phyloP scores from a whole-genome alignment of 2,888 invertebrate species.

The Geophilus truncorum region DNA sequence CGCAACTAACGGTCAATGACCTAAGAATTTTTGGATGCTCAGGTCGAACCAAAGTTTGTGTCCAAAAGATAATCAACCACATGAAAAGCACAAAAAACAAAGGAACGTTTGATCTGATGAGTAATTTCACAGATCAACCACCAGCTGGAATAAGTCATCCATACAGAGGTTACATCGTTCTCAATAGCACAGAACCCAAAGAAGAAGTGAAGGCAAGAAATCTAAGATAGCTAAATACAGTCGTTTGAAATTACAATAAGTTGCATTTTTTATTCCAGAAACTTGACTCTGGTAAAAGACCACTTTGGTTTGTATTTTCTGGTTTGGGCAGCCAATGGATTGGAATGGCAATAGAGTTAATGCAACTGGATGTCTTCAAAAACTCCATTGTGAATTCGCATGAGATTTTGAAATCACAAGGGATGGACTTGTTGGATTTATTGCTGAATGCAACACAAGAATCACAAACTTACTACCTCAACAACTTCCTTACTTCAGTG shows the following conservation, averaged over 20 bases:
- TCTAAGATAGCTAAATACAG: too few species aligned
- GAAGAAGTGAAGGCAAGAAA: neutral
- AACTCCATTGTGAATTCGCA: constrained; percentile 48
- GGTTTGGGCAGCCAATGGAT: constrained; percentile 56
- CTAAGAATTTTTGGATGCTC: constrained; percentile 35
- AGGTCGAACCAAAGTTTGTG: constrained; percentile 48
- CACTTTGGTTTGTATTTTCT: constrained; percentile 54
- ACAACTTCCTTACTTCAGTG: constrained; percentile 49
- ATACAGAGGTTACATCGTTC: constrained; percentile 50
- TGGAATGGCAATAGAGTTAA: constrained; percentile 53
- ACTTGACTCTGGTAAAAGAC: neutral
- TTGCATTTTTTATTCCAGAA: neutral
- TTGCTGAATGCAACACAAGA: constrained; percentile 40
- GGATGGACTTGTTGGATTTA: constrained; percentile 46
- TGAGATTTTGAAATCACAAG: constrained; percentile 47
- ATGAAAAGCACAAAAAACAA: constrained; percentile 49
- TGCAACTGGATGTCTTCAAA: constrained; percentile 50
- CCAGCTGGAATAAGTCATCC: constrained; percentile 45
- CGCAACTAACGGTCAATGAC: neutral
- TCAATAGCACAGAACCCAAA: constrained; percentile 44
- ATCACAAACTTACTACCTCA: constrained; percentile 47
- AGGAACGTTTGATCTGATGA: constrained; percentile 39
- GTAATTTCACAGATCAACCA: constrained; percentile 39
- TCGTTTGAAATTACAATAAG: too few species aligned
- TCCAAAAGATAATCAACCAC: constrained; percentile 43